Evolutionary conservation across 1,140 invertebrate species (phyloP).

Genomic region (Drosophila varians): DNA sequence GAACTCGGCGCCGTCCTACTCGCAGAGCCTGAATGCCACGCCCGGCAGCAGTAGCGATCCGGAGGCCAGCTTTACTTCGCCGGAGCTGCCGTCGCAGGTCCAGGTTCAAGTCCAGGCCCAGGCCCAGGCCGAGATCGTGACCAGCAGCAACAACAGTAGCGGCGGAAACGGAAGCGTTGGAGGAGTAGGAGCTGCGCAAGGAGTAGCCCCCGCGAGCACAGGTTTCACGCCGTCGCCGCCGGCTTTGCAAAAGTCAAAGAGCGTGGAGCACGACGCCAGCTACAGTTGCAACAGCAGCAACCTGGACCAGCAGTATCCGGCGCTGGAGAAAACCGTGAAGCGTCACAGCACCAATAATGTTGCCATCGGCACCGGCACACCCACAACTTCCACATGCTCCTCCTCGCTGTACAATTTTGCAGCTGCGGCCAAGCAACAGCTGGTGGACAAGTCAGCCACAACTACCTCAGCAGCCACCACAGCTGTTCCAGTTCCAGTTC

Average conservation of each 20-base stretch:
- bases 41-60: conserved; percentile 39
- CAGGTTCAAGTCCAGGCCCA: conserved; percentile 3
- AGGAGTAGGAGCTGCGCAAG: too few relatives aligned
- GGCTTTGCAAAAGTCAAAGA: conserved; percentile 79
- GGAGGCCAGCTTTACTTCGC: conserved; percentile 19
- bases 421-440: conserved; percentile 61
- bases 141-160: not conserved
- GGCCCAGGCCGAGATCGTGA: conserved; percentile 2
- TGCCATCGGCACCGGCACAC: conserved; percentile 12
- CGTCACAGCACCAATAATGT: conserved; percentile 76
- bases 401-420: conserved; percentile 69
- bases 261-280: conserved; percentile 74
- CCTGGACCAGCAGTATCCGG: conserved; percentile 80
- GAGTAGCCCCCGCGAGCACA: conserved; percentile 1
- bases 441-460: conserved; percentile 32
- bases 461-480: conserved; percentile 29
- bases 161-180: too few relatives aligned
- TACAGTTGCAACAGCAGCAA: conserved; percentile 77
- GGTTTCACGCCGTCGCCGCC: conserved; percentile 33
- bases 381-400: not conserved
- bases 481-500: conserved; percentile 2
- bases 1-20: conserved; percentile 42
- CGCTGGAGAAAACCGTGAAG: conserved; percentile 81
- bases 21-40: conserved; percentile 60
- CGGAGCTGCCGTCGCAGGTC: conserved; percentile 33